phyloP scores from a whole-genome alignment of 2,113 vertebrate species.

The Baryphthengus martii region DNA sequence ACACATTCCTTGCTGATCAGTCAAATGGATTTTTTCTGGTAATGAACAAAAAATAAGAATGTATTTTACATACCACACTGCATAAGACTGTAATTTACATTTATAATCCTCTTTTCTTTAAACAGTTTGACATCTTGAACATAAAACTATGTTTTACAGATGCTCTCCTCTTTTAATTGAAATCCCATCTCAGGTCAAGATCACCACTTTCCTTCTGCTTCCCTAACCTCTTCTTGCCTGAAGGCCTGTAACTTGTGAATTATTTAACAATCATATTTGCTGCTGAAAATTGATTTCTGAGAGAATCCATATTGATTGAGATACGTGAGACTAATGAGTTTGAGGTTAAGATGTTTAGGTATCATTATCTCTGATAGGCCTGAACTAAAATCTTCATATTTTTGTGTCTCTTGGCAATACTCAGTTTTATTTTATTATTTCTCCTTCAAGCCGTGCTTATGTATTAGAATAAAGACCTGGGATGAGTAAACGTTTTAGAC shows the following conservation, averaged over 20 bases:
- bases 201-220: constrained; percentile 66
- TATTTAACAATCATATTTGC: constrained; percentile 85
- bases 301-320: constrained; percentile 83
- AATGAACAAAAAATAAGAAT: background rate
- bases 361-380: constrained; percentile 64
- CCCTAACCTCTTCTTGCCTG: constrained; percentile 71
- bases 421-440: background rate
- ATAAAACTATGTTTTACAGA: constrained; percentile 49
- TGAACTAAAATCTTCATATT: constrained; percentile 50
- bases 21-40: background rate
- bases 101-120: constrained; percentile 47
- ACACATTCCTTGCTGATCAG: background rate
- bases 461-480: background rate
- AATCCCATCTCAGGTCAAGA: constrained; percentile 69
- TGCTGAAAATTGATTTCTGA: constrained; percentile 80
- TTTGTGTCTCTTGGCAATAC: constrained; percentile 45
- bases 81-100: constrained; percentile 9
- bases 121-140: constrained; percentile 10
- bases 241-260: constrained; percentile 79
- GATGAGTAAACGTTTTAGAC: background rate
- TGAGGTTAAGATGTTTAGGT: constrained; percentile 75
- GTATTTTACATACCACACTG: constrained; percentile 3
- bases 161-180: constrained; percentile 67
- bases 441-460: background rate
- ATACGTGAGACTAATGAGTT: constrained; percentile 79